phyloP scores from a whole-genome alignment of 92 coral and sea anemone genomes.

The Palythoa grandiflora region DNA sequence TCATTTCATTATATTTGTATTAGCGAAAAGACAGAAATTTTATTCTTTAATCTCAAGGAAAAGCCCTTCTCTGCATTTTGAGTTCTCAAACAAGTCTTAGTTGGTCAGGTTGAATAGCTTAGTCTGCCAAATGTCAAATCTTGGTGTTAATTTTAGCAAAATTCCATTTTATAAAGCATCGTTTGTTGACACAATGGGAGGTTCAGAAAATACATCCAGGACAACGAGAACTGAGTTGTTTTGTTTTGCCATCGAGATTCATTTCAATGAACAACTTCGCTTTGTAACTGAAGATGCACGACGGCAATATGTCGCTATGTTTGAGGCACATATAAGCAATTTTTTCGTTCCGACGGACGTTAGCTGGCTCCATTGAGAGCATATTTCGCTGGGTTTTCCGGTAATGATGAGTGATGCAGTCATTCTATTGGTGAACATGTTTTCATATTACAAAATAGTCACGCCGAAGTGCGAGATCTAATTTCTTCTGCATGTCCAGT shows the following conservation, averaged over 20 bases:
- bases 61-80: not conserved
- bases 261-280: not conserved
- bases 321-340: not conserved
- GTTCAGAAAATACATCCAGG: not conserved
- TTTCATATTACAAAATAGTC: slow-evolving; percentile 37
- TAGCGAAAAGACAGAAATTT: too few species aligned
- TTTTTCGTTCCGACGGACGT: not conserved
- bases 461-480: slow-evolving; percentile 38
- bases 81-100: slow-evolving; percentile 15
- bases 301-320: not conserved
- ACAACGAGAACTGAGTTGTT: not conserved
- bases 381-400: slow-evolving; percentile 38
- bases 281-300: not conserved
- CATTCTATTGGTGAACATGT: slow-evolving; percentile 35
- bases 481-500: slow-evolving; percentile 27
- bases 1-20: too few species aligned
- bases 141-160: not conserved
- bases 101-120: slow-evolving; percentile 29
- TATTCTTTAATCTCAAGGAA: too few species aligned
- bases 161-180: not conserved
- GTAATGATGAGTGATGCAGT: slow-evolving; percentile 44
- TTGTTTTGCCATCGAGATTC: not conserved
- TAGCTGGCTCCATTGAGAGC: not conserved
- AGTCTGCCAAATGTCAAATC: slow-evolving; percentile 27
- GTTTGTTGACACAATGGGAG: not conserved